These are phyloP conservation scores for Aleiodes sp. DNA, from an alignment of 1,140 invertebrate species.

Conservation along the genomic window DNA sequence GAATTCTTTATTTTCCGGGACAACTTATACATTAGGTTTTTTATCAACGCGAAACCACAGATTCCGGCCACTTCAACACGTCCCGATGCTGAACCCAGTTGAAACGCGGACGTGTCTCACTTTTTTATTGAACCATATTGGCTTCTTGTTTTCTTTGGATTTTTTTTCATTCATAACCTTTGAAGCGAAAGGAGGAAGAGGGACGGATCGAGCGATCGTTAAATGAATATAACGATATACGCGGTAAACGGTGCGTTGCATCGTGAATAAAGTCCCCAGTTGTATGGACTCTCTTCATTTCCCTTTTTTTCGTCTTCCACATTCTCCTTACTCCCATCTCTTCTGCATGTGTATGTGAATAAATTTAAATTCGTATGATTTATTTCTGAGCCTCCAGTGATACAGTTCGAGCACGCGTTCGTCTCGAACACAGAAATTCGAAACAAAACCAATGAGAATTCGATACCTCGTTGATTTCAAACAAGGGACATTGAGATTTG, in stretches of 20 bases:
- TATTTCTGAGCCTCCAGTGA: neutral
- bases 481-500: conserved; percentile 1
- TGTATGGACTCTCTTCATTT: conserved; percentile 17
- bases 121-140: conserved; percentile 13
- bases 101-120: conserved; percentile 5
- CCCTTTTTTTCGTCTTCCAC: neutral
- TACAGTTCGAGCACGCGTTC: neutral
- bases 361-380: conserved; percentile 21
- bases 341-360: conserved; percentile 8
- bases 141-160: neutral
- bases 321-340: conserved; percentile 1
- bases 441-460: neutral
- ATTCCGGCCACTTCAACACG: conserved; percentile 22
- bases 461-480: neutral
- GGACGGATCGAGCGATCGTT: conserved; percentile 21
- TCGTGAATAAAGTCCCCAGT: conserved; percentile 25
- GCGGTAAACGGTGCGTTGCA: conserved; percentile 29
- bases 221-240: conserved; percentile 30
- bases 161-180: conserved; percentile 21
- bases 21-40: conserved; percentile 54
- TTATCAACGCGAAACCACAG: conserved; percentile 39
- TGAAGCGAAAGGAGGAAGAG: neutral
- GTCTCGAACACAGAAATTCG: neutral
- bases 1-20: conserved; percentile 59
- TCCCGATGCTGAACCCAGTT: neutral